These are phyloP conservation scores for Glossosoma conforme DNA, from an alignment of 1,140 invertebrate genomes.

Conservation along the genomic window DNA sequence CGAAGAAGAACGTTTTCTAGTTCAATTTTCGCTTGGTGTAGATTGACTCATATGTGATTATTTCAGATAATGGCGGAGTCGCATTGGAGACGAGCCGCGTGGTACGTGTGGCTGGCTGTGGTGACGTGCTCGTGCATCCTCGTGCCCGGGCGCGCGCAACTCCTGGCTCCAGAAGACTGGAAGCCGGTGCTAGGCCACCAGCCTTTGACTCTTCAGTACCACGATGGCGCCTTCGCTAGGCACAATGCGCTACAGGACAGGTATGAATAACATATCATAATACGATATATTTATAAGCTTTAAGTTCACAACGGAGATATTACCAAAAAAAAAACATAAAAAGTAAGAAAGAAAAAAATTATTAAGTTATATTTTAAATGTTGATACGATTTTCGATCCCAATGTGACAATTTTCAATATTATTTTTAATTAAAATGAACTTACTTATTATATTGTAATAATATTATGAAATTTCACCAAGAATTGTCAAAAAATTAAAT, in stretches of 20 bases:
- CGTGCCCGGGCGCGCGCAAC: background rate
- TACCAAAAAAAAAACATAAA: background rate
- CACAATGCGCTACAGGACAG: slow-evolving; percentile 15
- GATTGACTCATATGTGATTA: too few relatives aligned
- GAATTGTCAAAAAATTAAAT: too few relatives aligned
- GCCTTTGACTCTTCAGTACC: slow-evolving; percentile 7
- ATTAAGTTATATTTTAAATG: background rate
- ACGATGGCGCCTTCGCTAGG: slow-evolving; percentile 11
- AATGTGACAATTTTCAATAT: background rate
- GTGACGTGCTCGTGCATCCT: background rate
- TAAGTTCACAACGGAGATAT: background rate
- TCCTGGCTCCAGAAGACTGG: slow-evolving; percentile 5
- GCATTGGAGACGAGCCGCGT: too few relatives aligned
- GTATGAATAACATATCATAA: background rate
- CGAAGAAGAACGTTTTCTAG: too few relatives aligned
- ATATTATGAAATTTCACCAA: too few relatives aligned
- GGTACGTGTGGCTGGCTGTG: too few relatives aligned
- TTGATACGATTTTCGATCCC: background rate
- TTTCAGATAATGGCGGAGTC: background rate
- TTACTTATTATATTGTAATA: too few relatives aligned
- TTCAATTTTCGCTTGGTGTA: too few relatives aligned
- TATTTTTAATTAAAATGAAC: background rate
- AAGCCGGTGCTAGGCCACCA: slow-evolving; percentile 9
- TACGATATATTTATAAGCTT: background rate
- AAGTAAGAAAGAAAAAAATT: background rate